Evolutionary conservation across 2,888 invertebrate genomes (phyloP).

Genomic region (Catocala fraxini): DNA sequence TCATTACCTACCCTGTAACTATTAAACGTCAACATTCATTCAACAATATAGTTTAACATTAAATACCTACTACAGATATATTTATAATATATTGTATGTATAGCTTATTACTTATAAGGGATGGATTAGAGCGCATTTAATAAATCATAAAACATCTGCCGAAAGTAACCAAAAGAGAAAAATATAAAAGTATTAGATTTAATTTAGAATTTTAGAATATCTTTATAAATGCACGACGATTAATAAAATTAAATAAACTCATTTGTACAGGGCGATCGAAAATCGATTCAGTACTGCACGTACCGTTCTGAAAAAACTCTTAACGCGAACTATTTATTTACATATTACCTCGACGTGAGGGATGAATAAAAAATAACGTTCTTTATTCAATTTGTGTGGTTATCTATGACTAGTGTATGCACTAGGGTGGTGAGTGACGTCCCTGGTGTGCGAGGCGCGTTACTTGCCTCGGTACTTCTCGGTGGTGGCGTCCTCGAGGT

Average conservation of each 20-base stretch:
- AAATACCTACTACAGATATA: constrained; percentile 49
- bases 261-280: constrained; percentile 32
- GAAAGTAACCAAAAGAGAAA: constrained; percentile 22
- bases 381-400: constrained; percentile 46
- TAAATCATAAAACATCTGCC: constrained; percentile 39
- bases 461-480: constrained; percentile 82
- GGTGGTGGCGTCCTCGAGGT: constrained; percentile 90
- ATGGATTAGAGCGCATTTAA: constrained; percentile 70
- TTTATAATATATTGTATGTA: constrained; percentile 51
- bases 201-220: constrained; percentile 31
- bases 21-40: constrained; percentile 67
- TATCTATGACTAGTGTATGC: constrained; percentile 70
- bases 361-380: constrained; percentile 45
- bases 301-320: constrained; percentile 35
- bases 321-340: constrained; percentile 45
- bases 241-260: constrained; percentile 37
- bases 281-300: constrained; percentile 21
- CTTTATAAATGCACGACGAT: constrained; percentile 47
- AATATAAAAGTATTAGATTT: constrained; percentile 24
- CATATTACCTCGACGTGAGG: constrained; percentile 36
- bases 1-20: constrained; percentile 79
- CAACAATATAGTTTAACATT: constrained; percentile 57
- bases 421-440: constrained; percentile 56
- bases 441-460: constrained; percentile 21
- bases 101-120: constrained; percentile 57